A percentile compares a stretch with the other conserved stretches of the same genome.
Conservation (phyloP, 2,888 invertebrate species). For the Formica aserva region DNA sequence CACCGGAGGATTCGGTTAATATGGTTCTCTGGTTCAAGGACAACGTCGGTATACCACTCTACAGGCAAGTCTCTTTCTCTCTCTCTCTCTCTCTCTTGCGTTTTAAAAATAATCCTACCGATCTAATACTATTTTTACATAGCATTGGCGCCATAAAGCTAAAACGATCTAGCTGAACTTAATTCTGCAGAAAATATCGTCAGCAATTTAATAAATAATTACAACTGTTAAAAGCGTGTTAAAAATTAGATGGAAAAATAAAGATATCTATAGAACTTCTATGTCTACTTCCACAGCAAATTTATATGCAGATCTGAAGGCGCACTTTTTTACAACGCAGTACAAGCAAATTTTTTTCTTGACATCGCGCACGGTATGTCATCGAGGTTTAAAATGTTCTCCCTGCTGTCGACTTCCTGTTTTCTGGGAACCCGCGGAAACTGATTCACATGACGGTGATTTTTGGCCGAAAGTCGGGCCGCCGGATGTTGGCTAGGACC, state of each 20-base stretch:
- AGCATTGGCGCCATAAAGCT: neutral
- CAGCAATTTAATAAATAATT: slow-evolving; percentile 8
- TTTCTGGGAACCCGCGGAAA: slow-evolving; percentile 32
- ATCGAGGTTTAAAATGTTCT: slow-evolving; percentile 33
- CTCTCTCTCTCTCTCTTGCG: neutral
- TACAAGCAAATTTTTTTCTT: neutral
- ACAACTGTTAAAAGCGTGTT: neutral
- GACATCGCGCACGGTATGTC: neutral
- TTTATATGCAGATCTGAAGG: slow-evolving; percentile 28
- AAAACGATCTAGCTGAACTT: neutral
- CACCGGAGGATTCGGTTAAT: slow-evolving; percentile 90
- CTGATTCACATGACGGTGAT: slow-evolving; percentile 34
- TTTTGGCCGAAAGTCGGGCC: slow-evolving; percentile 33
- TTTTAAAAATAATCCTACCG: slow-evolving; percentile 26
- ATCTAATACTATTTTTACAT: slow-evolving; percentile 28
- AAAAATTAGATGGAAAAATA: slow-evolving; percentile 15
- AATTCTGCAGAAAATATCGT: neutral
- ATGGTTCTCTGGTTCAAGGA: slow-evolving; percentile 97
- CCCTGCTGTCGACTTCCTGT: slow-evolving; percentile 37
- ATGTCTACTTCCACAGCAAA: neutral
- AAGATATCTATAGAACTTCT: neutral
- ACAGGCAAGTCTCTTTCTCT: slow-evolving; percentile 88
- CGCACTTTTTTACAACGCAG: neutral
- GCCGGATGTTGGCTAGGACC: slow-evolving; percentile 64
- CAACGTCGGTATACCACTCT: slow-evolving; percentile 93